A percentile compares a stretch with the other conserved stretches of the same genome.
These are phyloP conservation scores for Catharus bicknelli DNA, from an alignment of 2,113 vertebrate species.

Conservation along the genomic window DNA sequence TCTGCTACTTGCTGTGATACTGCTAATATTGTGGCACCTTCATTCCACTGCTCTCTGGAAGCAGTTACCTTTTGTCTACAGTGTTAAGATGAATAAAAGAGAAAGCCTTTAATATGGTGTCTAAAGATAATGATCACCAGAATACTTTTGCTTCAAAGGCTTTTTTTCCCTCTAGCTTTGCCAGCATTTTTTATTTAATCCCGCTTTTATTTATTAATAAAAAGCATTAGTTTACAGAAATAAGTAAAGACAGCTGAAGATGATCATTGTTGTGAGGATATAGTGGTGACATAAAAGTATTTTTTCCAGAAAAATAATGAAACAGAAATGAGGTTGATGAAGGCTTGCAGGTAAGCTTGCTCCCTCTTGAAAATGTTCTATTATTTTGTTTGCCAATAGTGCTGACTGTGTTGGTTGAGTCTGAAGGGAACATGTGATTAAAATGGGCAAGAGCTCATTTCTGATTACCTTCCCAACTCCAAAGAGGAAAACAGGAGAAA, in stretches of 20 bases:
- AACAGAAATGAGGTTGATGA: neutral
- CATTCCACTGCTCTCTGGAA: neutral
- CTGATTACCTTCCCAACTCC: neutral
- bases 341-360: neutral
- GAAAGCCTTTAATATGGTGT: neutral
- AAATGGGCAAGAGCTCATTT: neutral
- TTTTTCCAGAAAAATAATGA: neutral
- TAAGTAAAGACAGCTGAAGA: neutral
- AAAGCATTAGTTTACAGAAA: neutral
- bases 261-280: neutral
- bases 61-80: slow-evolving; percentile 5
- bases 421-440: neutral
- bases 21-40: slow-evolving; percentile 14
- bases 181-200: neutral
- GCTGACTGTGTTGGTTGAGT: neutral
- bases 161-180: neutral
- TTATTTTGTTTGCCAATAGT: neutral
- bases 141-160: neutral
- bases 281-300: neutral
- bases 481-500: neutral
- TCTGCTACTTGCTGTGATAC: neutral
- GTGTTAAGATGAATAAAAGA: neutral
- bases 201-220: neutral
- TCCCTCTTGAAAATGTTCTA: neutral
- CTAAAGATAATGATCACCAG: neutral